Evolutionary conservation across 2,113 vertebrate species (phyloP), one percentile per base, ranked within the genome.

Genomic region (Sprattus sprattus): DNA sequence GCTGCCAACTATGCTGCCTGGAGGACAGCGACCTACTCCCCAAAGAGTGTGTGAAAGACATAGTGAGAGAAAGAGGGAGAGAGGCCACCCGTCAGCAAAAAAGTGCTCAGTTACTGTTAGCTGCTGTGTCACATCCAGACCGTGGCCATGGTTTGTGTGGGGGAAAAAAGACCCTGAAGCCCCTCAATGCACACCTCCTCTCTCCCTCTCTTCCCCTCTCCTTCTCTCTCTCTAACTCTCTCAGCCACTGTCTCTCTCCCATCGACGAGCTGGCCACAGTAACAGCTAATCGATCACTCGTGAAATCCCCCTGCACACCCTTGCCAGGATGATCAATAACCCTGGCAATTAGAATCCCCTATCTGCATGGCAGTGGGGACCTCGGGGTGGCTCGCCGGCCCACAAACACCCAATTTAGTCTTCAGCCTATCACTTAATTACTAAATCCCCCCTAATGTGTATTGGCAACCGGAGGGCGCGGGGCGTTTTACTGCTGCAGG

Each of bases 321-420:
- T 93, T 67, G 81, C 92, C 85, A 81, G 90, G 86, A 89, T 94
- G 93, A 96, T 96, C 95, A 94, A 96, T 96, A 95, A 94, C 91
- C 92, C 92, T 89, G 93, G 94, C 95, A 96, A 96, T 96, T 96
- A 96, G 93, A 95, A 96, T 96, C 93, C 94, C 92, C 95, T 95
- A 95, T 96, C 95, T 95, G 94, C 95, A 95, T 95, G 95, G 92
- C 93, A 93, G 93, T 88, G 87, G 93, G 94, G 93, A 94, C 95
- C 93, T 94, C 75, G 84, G 91, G 92, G 93, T 92, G 93, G 93
- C 93, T 93, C 60, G 85, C 89, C 90, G 90, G 94, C 94, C 93
- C 94, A 91, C 95, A 95, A 95, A 95, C 95, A 95, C 95, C 95
- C 94, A 95, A 95, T 96, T 95, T 95, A 96, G 94, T 95, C 93